Percentiles rank a stretch among this genome's conserved stretches.
phyloP scores from a whole-genome alignment of 2,888 invertebrate species.

The Clostera curtula region DNA sequence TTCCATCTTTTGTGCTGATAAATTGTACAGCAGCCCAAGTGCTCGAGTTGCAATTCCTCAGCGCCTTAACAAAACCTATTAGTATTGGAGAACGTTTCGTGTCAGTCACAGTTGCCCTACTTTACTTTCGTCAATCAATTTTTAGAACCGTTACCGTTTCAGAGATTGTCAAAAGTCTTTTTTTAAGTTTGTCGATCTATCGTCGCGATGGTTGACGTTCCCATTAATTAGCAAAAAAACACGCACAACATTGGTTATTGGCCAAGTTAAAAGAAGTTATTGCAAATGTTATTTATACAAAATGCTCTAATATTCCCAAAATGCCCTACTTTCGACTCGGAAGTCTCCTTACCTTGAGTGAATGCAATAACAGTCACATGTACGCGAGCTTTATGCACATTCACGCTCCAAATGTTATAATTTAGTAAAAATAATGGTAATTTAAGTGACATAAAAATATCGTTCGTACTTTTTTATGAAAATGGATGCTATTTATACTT shows the following conservation, averaged over 20 bases:
- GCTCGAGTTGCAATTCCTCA: slow-evolving; percentile 17
- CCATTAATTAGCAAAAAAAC: slow-evolving; percentile 11
- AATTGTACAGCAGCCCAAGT: too few species aligned
- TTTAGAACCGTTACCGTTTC: slow-evolving; percentile 11
- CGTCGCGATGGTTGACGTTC: slow-evolving; percentile 10
- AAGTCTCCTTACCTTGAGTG: too few species aligned
- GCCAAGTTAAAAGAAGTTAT: too few species aligned
- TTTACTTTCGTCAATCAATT: slow-evolving; percentile 16
- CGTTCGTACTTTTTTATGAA: too few species aligned
- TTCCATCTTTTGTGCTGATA: too few species aligned
- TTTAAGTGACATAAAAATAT: too few species aligned
- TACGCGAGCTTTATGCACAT: too few species aligned
- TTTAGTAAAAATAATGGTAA: too few species aligned
- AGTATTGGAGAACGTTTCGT: slow-evolving; percentile 12
- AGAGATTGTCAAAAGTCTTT: slow-evolving; percentile 11
- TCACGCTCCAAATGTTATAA: too few species aligned
- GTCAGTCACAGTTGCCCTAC: slow-evolving; percentile 16
- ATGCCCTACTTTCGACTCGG: too few species aligned
- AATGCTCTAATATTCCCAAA: background rate
- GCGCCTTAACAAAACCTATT: slow-evolving; percentile 18
- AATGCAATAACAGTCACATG: too few species aligned
- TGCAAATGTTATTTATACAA: background rate
- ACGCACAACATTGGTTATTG: background rate
- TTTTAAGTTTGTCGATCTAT: slow-evolving; percentile 6
- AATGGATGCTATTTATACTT: too few species aligned